Conservation (phyloP, 2,888 invertebrate species). For the Mylabris sibirica region DNA sequence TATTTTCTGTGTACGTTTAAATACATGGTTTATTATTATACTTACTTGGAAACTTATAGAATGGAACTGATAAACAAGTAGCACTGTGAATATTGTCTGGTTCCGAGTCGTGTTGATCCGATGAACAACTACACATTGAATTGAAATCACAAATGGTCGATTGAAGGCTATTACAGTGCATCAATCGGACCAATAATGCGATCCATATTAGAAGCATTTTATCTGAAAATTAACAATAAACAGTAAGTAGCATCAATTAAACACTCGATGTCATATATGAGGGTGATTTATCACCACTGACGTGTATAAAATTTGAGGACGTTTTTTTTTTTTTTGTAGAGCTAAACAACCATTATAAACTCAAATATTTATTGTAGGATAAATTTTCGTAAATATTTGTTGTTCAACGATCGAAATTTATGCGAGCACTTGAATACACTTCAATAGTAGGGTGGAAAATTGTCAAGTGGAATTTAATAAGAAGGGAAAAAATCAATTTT, state of each 20-base stretch:
- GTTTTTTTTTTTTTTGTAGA: background rate
- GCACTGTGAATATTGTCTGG: slow-evolving; percentile 61
- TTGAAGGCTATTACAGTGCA: slow-evolving; percentile 50
- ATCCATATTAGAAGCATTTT: slow-evolving; percentile 53
- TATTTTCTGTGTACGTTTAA: background rate
- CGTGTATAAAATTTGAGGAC: background rate
- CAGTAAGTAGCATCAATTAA: background rate
- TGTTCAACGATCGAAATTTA: background rate
- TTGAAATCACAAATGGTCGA: slow-evolving; percentile 68
- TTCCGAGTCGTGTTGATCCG: slow-evolving; percentile 63
- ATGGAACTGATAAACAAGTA: slow-evolving; percentile 76
- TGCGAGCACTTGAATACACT: background rate
- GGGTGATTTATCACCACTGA: background rate
- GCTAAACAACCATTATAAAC: background rate
- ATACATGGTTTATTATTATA: slow-evolving; percentile 24
- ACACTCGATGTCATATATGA: background rate
- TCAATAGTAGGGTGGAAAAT: background rate
- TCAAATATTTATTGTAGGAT: background rate
- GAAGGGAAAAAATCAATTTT: background rate
- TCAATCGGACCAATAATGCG: slow-evolving; percentile 49
- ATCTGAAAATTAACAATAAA: slow-evolving; percentile 48
- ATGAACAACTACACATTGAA: slow-evolving; percentile 75
- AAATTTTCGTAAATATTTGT: background rate
- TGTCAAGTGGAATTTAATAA: too few relatives aligned
- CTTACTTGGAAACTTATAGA: slow-evolving; percentile 76